A percentile compares a stretch with the other conserved stretches of the same genome.
phyloP scores from a whole-genome alignment of 2,888 invertebrate genomes.

The Chymomyza amoena region DNA sequence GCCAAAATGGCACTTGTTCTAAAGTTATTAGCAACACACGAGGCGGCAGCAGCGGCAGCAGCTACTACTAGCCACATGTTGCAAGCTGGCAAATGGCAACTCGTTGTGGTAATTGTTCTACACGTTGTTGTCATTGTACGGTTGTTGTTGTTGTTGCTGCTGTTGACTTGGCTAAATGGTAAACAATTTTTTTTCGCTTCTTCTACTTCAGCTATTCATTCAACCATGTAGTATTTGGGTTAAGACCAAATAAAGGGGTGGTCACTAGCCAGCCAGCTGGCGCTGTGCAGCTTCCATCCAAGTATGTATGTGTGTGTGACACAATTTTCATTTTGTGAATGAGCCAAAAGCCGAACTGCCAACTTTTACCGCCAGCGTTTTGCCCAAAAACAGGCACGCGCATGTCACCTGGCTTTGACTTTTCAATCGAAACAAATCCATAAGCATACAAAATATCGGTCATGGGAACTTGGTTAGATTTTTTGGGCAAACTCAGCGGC shows the following conservation, averaged over 20 bases:
- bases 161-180: conserved; percentile 53
- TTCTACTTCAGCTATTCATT: conserved; percentile 18
- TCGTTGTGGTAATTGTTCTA: conserved; percentile 54
- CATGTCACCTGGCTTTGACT: conserved; percentile 17
- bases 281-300: neutral
- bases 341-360: conserved; percentile 52
- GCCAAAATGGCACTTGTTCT: conserved; percentile 73
- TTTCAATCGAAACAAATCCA: conserved; percentile 2
- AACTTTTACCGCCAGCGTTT: conserved; percentile 47
- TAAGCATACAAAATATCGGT: conserved; percentile 53
- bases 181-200: conserved; percentile 55
- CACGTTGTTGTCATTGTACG: conserved; percentile 40
- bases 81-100: conserved; percentile 46
- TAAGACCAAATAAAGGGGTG: conserved; percentile 73
- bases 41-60: neutral
- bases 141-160: conserved; percentile 22
- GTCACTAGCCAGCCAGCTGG: conserved; percentile 39
- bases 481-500: conserved; percentile 5
- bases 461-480: conserved; percentile 64
- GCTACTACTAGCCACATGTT: conserved; percentile 51
- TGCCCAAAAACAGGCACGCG: conserved; percentile 58
- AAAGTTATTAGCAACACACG: conserved; percentile 65
- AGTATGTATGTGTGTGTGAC: conserved; percentile 38
- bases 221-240: conserved; percentile 64
- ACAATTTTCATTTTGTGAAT: conserved; percentile 69